Evolutionary conservation across 2,113 vertebrate species (phyloP).

Genomic region (Micronycteris hirsuta): DNA sequence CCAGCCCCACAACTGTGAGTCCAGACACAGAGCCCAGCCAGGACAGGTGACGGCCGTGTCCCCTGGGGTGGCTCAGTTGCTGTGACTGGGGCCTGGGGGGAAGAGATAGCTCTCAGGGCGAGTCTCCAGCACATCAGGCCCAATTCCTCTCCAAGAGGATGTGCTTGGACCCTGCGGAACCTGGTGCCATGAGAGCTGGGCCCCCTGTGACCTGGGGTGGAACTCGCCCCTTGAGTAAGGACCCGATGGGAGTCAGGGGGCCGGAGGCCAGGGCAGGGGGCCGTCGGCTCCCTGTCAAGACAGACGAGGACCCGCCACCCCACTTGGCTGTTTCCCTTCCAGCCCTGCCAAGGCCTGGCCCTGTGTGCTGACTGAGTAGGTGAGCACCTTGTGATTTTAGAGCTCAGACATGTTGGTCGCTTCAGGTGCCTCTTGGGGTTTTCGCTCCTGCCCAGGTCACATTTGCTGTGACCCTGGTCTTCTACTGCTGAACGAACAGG

Average conservation of each 20-base stretch:
- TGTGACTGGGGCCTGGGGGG: neutral
- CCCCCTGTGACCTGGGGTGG: neutral
- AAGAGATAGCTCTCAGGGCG: neutral
- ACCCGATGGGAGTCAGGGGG: neutral
- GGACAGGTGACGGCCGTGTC: neutral
- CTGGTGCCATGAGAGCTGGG: accelerated
- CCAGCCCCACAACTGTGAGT: neutral
- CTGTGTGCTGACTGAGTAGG: too few species aligned
- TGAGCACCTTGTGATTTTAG: neutral
- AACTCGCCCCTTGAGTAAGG: neutral
- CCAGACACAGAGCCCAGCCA: neutral
- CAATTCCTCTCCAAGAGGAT: neutral
- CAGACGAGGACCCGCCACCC: accelerated
- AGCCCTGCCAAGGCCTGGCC: neutral
- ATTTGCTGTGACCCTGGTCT: too few species aligned
- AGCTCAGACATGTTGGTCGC: neutral
- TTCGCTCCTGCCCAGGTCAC: neutral
- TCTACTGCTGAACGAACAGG: accelerated
- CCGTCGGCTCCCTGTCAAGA: neutral
- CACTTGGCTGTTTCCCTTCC: neutral
- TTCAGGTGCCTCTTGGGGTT: too few species aligned
- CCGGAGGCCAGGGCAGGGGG: neutral
- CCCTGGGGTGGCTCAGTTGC: neutral
- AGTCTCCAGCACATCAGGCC: neutral
- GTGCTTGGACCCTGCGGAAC: neutral